Base-by-base conservation (phyloP, 2,113 vertebrate species). In the Oenanthe oenanthe region DNA sequence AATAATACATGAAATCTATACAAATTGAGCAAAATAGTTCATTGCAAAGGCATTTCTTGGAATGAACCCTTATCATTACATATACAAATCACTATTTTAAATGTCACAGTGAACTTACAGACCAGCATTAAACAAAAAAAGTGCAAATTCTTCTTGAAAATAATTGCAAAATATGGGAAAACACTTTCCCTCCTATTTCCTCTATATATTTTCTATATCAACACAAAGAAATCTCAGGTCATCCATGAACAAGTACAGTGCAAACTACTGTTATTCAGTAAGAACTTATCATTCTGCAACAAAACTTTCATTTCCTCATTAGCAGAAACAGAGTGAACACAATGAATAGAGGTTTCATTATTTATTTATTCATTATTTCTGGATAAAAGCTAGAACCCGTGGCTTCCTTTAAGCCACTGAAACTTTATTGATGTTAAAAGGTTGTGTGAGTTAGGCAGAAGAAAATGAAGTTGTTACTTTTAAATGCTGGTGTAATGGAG, bases 221-320 rank as follows among this genome's bases (percentile, higher is more conserved):
- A 13, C 24, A 42, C 10, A 14, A 8, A 51, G 63, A 95, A 90
- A 92, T 80, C 38, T 56, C 2, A 3, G 67, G 67, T 96, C 54
- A 76, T 56, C 38, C 28, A 9, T 25, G 20, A 53, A 12, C 5
- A 89, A 47, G 26, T 15, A 31, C 18, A 31, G 24, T 51, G 43
- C 10, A 63, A 53, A 48, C 31, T 13, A 4, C 28, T 32, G 29
- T 48, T 29, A 9, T 9, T 75, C 20, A 57, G 45, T 58, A 88
- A 7, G 29, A 79, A 21, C 38, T 74, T 42, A 58, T 32, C 32
- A 32, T 90, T 92, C 81, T 67, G 36, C 43, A 89, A 62, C 21
- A 75, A 79, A 91, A 36, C 29, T 85, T 95, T 75, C 56, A 62
- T 77, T 70, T 73, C 51, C 94, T 96, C 45, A 48, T 95, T 96